A percentile compares a stretch with the other conserved stretches of the same genome.
These are phyloP conservation scores for Pelochelys cantorii DNA, from an alignment of 2,797 vertebrate genomes.

Conservation along the genomic window DNA sequence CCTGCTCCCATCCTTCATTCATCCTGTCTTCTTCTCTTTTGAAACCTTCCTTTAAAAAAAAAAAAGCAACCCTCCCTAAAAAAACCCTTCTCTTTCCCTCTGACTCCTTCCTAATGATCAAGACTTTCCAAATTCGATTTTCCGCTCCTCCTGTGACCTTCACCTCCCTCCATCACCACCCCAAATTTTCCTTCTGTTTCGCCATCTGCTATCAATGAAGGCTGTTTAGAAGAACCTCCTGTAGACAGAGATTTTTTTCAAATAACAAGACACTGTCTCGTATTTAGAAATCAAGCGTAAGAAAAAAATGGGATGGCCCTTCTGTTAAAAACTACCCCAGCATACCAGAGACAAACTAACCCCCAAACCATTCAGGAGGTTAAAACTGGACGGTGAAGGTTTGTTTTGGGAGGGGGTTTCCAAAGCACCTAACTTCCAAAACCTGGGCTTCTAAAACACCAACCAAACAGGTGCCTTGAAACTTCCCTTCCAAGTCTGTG, in stretches of 20 bases:
- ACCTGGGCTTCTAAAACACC: neutral
- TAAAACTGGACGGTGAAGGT: neutral
- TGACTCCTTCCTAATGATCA: neutral
- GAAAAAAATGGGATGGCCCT: neutral
- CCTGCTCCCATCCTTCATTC: neutral
- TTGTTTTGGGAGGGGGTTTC: neutral
- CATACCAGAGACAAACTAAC: neutral
- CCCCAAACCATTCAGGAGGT: neutral
- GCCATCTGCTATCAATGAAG: slow-evolving; percentile 46
- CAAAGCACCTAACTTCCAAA: neutral
- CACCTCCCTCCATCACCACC: slow-evolving; percentile 37
- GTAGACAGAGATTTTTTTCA: neutral
- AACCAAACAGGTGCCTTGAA: neutral
- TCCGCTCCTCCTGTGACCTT: slow-evolving; percentile 34
- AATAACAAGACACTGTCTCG: neutral
- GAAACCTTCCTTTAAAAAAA: neutral
- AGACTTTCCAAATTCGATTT: slow-evolving; percentile 38
- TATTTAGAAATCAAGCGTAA: neutral
- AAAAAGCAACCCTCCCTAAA: neutral
- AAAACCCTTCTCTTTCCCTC: neutral
- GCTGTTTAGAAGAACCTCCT: neutral
- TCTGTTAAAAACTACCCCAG: neutral
- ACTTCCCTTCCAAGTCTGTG: neutral
- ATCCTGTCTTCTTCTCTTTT: neutral
- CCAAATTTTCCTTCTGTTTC: slow-evolving; percentile 39